Evolutionary conservation across 2,797 vertebrate species (phyloP), one percentile per base, ranked within the genome.

Genomic region (Aselliscus stoliczkanus): DNA sequence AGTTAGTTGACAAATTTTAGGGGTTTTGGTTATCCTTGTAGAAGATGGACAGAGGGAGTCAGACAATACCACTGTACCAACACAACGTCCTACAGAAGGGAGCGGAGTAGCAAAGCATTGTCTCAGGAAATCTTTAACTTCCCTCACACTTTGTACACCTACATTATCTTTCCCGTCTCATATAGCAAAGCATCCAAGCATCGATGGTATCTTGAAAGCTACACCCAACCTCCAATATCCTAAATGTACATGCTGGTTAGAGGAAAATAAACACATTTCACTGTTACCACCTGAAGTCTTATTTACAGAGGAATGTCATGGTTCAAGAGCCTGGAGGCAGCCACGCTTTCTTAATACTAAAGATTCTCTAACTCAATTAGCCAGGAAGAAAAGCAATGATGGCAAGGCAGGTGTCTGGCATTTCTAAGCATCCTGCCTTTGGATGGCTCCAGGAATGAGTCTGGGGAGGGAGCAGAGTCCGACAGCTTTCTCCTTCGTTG

Each of bases 331-430:
- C 88, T 85, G 73, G 29, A 90, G 60, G 58, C 79, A 93, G 50
- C 73, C 82, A 88, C 18, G 8, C 72, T 94, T 87, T 60, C 94
- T 96, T 76, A 90, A 86, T 75, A 94, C 83, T 80, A 86, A 54
- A 86, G 75, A 85, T 44, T 75, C 79, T 97, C 31, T 80, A 95
- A 93, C 88, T 95, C 73, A 92, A 60, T 93, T 95, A 95, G 86
- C 88, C 91, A 21, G 58, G 86, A 93, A 95, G 90, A 95, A 95
- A 95, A 70, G 64, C 90, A 93, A 54, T 76, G 85, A 88, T 50
- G 37, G 34, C 75, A 87, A 85, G 60, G 93, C 94, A 97, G 94
- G 81, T 86, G 75, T 96, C 79, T 88, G 69, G 79, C 73, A 79
- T 42, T 85, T 75, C 83, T 80, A 72, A 88, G 54, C 47, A 56